These are phyloP conservation scores for Perca fluviatilis DNA, from an alignment of 2,113 vertebrate species.

Conservation along the genomic window DNA sequence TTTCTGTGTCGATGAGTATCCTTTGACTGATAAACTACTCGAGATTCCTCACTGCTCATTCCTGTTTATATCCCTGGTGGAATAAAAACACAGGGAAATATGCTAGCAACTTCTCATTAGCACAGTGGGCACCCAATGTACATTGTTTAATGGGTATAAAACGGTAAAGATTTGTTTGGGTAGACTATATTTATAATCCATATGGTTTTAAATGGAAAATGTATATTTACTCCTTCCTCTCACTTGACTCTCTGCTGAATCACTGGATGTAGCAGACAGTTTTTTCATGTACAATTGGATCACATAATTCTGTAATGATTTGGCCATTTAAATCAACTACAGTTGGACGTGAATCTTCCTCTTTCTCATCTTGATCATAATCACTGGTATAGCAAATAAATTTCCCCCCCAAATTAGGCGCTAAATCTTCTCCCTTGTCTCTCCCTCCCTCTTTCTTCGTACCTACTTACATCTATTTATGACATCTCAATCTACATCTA, in stretches of 20 bases:
- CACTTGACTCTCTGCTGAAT: neutral
- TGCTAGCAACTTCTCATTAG: neutral
- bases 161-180: neutral
- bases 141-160: neutral
- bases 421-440: neutral
- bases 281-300: neutral
- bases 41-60: neutral
- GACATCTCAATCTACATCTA: neutral
- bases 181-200: neutral
- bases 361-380: neutral
- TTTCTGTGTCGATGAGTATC: neutral
- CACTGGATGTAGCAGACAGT: neutral
- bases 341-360: neutral
- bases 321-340: neutral
- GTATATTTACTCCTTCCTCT: neutral
- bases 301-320: neutral
- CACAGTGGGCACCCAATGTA: neutral
- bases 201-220: neutral
- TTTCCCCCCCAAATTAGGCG: neutral
- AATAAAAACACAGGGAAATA: constrained; percentile 24
- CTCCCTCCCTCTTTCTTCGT: neutral
- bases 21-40: neutral
- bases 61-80: neutral
- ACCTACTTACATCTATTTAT: neutral
- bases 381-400: neutral